Conservation (phyloP, 2,797 vertebrate species). For the Pangasius mekongensis region DNA sequence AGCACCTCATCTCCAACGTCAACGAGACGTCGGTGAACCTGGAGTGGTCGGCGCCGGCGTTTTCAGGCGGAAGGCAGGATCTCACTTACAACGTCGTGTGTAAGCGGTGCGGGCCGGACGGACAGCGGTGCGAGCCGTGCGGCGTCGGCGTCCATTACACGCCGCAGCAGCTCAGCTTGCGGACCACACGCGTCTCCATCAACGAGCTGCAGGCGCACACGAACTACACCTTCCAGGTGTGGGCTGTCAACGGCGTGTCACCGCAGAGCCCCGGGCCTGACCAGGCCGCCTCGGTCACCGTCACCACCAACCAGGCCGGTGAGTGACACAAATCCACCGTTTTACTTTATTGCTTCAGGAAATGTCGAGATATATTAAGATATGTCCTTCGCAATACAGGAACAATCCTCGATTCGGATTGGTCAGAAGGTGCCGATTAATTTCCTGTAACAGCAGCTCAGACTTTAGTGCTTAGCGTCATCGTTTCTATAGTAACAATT, state of each 20-base stretch:
- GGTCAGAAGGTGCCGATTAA: neutral
- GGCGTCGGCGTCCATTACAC: slow-evolving; percentile 87
- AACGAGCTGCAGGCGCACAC: slow-evolving; percentile 95
- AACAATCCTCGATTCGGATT: neutral
- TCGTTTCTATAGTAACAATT: neutral
- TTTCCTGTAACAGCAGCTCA: neutral
- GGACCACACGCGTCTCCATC: slow-evolving; percentile 87
- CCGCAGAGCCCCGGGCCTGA: slow-evolving; percentile 84
- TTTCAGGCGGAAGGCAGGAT: slow-evolving; percentile 82
- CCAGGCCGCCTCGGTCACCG: slow-evolving; percentile 91
- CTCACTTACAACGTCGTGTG: slow-evolving; percentile 91
- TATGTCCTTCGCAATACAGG: neutral
- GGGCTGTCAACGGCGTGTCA: slow-evolving; percentile 92
- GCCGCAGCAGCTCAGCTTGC: slow-evolving; percentile 85
- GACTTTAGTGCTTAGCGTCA: neutral
- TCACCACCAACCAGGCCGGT: slow-evolving; percentile 99
- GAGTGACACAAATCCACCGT: slow-evolving; percentile 52
- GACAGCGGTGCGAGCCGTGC: slow-evolving; percentile 86
- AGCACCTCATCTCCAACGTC: slow-evolving; percentile 95
- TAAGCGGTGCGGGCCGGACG: slow-evolving; percentile 79
- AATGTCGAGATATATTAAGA: neutral
- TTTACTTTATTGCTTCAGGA: neutral
- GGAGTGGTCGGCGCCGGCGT: slow-evolving; percentile 91
- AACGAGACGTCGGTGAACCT: slow-evolving; percentile 97
- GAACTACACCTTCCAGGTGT: slow-evolving; percentile 95